These are phyloP conservation scores for Azorinus chamasolen DNA, from an alignment of 2,888 invertebrate genomes.

Conservation along the genomic window DNA sequence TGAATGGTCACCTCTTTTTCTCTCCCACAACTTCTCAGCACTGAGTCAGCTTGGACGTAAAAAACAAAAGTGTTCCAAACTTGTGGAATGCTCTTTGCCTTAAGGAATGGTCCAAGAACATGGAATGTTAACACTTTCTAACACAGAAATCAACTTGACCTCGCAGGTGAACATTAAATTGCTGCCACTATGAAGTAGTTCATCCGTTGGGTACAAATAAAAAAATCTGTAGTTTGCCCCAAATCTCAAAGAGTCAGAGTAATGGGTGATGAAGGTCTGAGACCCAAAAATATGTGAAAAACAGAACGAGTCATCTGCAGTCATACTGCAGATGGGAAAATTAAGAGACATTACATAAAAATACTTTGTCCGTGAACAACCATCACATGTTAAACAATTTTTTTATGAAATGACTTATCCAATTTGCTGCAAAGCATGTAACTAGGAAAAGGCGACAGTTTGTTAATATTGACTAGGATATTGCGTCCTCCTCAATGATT, in stretches of 20 bases:
- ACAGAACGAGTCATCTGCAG: slow-evolving; percentile 46
- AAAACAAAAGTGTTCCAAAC: slow-evolving; percentile 13
- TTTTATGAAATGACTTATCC: neutral
- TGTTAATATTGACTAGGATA: slow-evolving; percentile 10
- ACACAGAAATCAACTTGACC: slow-evolving; percentile 11
- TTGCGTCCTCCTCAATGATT: slow-evolving; percentile 9
- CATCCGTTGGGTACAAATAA: slow-evolving; percentile 5
- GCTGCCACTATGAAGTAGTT: slow-evolving; percentile 23
- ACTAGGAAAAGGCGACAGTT: neutral
- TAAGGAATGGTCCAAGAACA: slow-evolving; percentile 44
- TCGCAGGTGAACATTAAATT: slow-evolving; percentile 33
- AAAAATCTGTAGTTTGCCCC: slow-evolving; percentile 56
- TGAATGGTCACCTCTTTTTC: too few species aligned
- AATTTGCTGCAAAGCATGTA: slow-evolving; percentile 2
- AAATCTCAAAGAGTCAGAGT: slow-evolving; percentile 30
- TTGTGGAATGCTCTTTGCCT: slow-evolving; percentile 32
- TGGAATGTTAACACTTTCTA: slow-evolving; percentile 25
- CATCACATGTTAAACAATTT: neutral
- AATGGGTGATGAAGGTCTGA: slow-evolving; percentile 61
- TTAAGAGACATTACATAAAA: slow-evolving; percentile 34
- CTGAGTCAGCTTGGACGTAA: neutral
- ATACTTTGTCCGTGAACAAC: slow-evolving; percentile 19
- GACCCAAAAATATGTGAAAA: slow-evolving; percentile 64
- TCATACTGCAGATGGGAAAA: slow-evolving; percentile 52
- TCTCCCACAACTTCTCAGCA: neutral